Percentiles rank a stretch among this genome's conserved stretches.
These are phyloP conservation scores for Bubo blakistoni DNA, from an alignment of 2,113 vertebrate species.

Conservation along the genomic window DNA sequence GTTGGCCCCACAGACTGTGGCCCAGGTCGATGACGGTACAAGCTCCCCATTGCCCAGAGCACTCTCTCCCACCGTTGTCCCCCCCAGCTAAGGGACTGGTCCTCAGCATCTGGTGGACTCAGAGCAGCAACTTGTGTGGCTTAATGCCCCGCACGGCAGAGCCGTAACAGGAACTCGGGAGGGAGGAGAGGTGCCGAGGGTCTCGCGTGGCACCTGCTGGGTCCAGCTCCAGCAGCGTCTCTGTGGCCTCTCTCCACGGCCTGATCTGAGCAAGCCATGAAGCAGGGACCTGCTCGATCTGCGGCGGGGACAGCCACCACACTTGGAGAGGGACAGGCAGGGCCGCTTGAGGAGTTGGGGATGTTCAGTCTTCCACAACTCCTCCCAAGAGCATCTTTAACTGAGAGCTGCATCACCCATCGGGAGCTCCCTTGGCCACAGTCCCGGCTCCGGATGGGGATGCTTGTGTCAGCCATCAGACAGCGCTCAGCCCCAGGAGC, in stretches of 20 bases:
- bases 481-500: not conserved
- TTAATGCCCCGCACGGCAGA: fast-evolving
- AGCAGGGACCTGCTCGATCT: not conserved
- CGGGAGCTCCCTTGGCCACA: not conserved
- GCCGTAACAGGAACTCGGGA: fast-evolving
- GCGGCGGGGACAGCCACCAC: fast-evolving
- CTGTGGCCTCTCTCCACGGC: not conserved
- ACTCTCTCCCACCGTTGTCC: fast-evolving
- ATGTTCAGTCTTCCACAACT: too few relatives aligned
- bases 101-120: not conserved
- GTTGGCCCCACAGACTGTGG: not conserved
- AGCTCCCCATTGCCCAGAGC: not conserved
- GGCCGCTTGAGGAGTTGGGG: fast-evolving
- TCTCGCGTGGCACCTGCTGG: fast-evolving
- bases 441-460: not conserved
- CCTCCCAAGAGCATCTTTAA: not conserved
- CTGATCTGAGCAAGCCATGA: not conserved
- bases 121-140: not conserved
- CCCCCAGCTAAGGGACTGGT: not conserved
- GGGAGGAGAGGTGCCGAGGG: not conserved
- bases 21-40: fast-evolving
- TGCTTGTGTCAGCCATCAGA: not conserved
- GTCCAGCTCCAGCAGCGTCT: not conserved
- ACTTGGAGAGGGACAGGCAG: too few relatives aligned
- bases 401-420: not conserved